A percentile compares a stretch with the other conserved stretches of the same genome.
Evolutionary conservation across 2,113 vertebrate species (phyloP).

Genomic region (Otocyon megalotis): DNA sequence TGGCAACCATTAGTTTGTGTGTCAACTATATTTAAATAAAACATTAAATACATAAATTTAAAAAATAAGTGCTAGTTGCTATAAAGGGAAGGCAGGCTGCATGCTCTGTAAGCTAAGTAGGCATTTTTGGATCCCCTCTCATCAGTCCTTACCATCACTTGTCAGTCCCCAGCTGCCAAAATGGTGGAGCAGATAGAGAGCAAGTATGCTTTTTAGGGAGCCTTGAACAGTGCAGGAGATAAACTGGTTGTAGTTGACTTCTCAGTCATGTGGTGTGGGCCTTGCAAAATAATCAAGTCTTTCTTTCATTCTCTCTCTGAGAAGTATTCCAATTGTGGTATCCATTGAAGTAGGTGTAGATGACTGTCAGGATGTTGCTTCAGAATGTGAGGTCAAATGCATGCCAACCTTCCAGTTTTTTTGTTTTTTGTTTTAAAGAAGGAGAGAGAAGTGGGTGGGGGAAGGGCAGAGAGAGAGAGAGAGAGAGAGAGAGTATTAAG

Average conservation of each 20-base stretch:
- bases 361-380: slow-evolving; percentile 88
- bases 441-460: too few species aligned
- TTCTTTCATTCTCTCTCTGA: slow-evolving; percentile 64
- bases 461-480: background rate
- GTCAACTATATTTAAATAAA: background rate
- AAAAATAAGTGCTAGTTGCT: background rate
- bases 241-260: slow-evolving; percentile 91
- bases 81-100: background rate
- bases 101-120: background rate
- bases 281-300: slow-evolving; percentile 88
- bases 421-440: background rate
- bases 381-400: slow-evolving; percentile 83
- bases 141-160: background rate
- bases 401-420: slow-evolving; percentile 93
- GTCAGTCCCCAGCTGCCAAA: background rate
- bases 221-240: slow-evolving; percentile 79
- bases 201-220: slow-evolving; percentile 57
- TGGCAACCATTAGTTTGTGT: background rate
- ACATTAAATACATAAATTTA: background rate
- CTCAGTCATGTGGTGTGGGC: slow-evolving; percentile 89
- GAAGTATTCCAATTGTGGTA: slow-evolving; percentile 81
- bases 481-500: background rate
- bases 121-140: background rate
- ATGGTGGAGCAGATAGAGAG: background rate
- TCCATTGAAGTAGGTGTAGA: slow-evolving; percentile 92